Conservation (phyloP, 2,888 invertebrate genomes). For the Noctua comes region DNA sequence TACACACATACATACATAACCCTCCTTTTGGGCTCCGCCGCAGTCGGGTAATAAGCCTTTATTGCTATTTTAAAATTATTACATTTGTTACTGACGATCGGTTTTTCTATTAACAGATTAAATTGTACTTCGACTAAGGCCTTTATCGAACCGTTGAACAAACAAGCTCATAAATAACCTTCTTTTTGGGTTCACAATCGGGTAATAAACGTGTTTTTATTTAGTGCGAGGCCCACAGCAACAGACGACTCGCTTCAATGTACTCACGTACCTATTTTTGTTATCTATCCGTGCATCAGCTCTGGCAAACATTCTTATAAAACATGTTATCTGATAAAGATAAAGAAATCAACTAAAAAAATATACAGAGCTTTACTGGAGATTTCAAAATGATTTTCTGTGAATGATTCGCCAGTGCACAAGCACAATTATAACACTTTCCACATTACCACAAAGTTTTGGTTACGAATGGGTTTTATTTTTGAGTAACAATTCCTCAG, state of each 20-base stretch:
- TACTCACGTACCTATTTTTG: too few relatives aligned
- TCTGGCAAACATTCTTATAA: not conserved
- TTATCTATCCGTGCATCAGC: too few relatives aligned
- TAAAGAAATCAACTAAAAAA: too few relatives aligned
- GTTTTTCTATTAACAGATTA: too few relatives aligned
- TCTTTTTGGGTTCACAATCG: not conserved
- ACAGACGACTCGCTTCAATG: not conserved
- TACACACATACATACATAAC: too few relatives aligned
- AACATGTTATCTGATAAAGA: not conserved
- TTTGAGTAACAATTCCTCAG: not conserved
- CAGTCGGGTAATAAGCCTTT: too few relatives aligned
- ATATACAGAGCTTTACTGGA: not conserved
- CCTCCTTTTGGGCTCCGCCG: not conserved
- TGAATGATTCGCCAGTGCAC: not conserved
- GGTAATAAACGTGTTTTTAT: not conserved
- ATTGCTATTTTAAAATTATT: too few relatives aligned
- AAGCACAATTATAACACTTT: not conserved
- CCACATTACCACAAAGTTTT: not conserved
- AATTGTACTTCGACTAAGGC: too few relatives aligned
- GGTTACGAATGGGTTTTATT: not conserved
- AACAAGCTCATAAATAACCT: not conserved
- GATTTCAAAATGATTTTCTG: not conserved
- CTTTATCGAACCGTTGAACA: too few relatives aligned
- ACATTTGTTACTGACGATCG: too few relatives aligned
- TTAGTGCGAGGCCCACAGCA: not conserved